phyloP scores from a whole-genome alignment of 2,888 invertebrate species.

The Macrosiphum euphorbiae region DNA sequence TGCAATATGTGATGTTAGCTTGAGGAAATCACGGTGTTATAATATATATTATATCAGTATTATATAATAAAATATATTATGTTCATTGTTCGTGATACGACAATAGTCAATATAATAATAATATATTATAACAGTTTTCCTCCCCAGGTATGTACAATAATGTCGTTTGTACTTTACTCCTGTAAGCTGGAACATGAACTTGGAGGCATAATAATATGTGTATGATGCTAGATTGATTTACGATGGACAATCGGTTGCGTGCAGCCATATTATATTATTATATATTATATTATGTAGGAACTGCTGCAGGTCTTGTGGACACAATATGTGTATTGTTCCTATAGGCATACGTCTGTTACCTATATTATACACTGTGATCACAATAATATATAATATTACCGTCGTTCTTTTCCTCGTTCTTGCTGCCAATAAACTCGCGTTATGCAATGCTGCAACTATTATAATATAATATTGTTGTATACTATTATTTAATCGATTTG shows the following conservation, averaged over 20 bases:
- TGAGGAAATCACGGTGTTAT: background rate
- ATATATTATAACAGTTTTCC: background rate
- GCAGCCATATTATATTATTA: background rate
- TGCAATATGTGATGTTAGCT: background rate
- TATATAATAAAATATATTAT: background rate
- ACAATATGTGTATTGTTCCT: background rate
- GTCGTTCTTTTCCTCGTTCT: background rate
- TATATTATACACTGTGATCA: background rate
- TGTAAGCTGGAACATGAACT: background rate
- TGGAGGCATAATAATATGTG: background rate
- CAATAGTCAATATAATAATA: background rate
- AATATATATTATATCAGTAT: background rate
- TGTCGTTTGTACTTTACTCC: constrained; percentile 12
- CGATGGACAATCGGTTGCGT: background rate
- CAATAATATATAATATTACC: background rate
- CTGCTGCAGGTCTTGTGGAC: background rate
- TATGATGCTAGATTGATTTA: background rate
- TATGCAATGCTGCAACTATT: background rate
- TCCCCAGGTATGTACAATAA: background rate
- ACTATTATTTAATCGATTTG: background rate
- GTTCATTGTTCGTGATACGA: background rate
- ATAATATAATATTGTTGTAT: background rate
- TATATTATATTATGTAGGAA: background rate
- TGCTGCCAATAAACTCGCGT: background rate
- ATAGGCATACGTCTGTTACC: background rate